phyloP scores from a whole-genome alignment of 35 echinoderm and acorn worm species.

The Apostichopus parvimensis region DNA sequence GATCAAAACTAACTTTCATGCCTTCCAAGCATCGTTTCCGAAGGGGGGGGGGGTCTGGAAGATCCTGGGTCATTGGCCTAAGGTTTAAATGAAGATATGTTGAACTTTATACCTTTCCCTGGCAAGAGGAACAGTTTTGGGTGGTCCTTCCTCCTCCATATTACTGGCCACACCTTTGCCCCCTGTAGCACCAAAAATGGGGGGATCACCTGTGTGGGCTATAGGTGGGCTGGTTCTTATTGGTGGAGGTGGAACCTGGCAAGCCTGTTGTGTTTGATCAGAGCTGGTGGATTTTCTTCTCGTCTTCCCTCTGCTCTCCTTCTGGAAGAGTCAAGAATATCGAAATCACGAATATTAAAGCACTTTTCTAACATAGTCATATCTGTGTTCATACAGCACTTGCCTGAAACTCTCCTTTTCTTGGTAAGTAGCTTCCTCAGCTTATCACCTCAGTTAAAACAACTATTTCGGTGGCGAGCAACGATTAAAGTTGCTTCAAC shows the following conservation, averaged over 20 bases:
- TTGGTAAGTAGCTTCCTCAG: no score
- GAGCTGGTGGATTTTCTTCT: constrained; percentile 30
- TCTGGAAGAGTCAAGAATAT: background rate
- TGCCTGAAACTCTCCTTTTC: no score
- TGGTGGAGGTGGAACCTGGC: constrained; percentile 48
- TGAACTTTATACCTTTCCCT: constrained; percentile 60
- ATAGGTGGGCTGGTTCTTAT: background rate
- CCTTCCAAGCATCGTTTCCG: no score
- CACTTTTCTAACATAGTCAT: no score
- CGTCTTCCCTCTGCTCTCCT: constrained; percentile 38
- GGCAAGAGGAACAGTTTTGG: constrained; percentile 78
- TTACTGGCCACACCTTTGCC: constrained; percentile 2
- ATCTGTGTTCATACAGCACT: no score
- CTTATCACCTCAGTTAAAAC: no score
- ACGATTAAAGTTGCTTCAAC: background rate
- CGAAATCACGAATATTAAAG: no score
- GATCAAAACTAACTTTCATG: no score
- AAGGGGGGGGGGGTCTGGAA: no score
- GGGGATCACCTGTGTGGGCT: background rate
- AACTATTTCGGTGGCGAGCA: no score
- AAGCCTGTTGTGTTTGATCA: background rate
- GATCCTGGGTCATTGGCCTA: no score
- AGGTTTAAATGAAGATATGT: no score
- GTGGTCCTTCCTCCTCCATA: constrained; percentile 62
- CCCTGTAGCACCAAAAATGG: constrained; percentile 26